A percentile compares a stretch with the other conserved stretches of the same genome.
Conservation (phyloP, 2,113 vertebrate genomes). For the Mormoops blainvillei region DNA sequence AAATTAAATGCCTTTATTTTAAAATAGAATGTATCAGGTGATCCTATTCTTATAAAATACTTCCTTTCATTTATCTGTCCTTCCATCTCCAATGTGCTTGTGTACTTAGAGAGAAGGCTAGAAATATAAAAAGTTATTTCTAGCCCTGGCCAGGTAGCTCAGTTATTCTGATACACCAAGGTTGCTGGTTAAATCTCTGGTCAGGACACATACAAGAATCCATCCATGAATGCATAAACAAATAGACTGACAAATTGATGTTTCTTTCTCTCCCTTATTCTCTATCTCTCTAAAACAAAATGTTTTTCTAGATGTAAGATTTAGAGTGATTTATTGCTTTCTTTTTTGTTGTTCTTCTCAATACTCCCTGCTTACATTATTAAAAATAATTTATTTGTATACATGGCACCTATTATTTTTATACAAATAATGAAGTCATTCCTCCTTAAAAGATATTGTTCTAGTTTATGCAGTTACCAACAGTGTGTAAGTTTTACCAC, state of each 20-base stretch:
- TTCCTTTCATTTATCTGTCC: neutral
- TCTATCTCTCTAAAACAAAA: too few species aligned
- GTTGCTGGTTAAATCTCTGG: too few species aligned
- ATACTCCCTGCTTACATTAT: neutral
- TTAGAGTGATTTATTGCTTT: neutral
- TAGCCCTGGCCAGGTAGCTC: neutral
- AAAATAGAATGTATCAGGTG: neutral
- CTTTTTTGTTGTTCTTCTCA: neutral
- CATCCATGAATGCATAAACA: too few species aligned
- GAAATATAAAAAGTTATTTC: neutral
- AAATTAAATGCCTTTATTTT: neutral
- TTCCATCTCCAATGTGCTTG: neutral
- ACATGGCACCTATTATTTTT: neutral
- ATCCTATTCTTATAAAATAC: neutral
- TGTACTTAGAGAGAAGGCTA: neutral
- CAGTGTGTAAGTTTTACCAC: neutral
- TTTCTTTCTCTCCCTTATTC: too few species aligned
- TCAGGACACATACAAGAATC: too few species aligned
- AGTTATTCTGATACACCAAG: too few species aligned
- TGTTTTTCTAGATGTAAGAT: neutral
- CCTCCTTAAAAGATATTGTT: neutral
- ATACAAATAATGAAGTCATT: neutral
- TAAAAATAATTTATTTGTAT: neutral
- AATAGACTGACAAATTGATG: too few species aligned
- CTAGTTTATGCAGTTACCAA: neutral